These are phyloP conservation scores for Atlantisia rogersi DNA, from an alignment of 2,113 vertebrate genomes.

Conservation along the genomic window DNA sequence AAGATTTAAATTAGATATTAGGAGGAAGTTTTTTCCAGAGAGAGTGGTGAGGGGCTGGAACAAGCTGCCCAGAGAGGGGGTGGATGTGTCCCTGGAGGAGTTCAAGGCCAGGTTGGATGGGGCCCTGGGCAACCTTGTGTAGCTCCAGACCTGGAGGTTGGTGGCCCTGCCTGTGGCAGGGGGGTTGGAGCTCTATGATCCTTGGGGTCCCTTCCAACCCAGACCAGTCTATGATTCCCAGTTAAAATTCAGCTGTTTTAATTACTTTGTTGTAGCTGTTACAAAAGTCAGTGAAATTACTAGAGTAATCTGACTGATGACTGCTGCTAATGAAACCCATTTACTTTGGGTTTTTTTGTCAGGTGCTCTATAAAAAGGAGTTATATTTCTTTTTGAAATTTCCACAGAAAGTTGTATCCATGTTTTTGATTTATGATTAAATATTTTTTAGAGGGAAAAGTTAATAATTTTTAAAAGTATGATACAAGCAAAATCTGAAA, in stretches of 20 bases:
- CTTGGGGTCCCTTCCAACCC: too few species aligned
- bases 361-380: not conserved
- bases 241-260: not conserved
- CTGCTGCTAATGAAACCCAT: not conserved
- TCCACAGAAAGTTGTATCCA: not conserved
- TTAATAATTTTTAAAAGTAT: not conserved
- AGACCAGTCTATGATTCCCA: too few species aligned
- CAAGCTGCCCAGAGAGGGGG: too few species aligned
- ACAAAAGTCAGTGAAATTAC: not conserved
- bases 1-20: too few species aligned
- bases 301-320: not conserved
- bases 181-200: too few species aligned
- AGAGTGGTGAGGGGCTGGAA: too few species aligned
- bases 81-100: too few species aligned
- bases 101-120: too few species aligned
- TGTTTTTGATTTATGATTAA: not conserved
- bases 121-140: too few species aligned
- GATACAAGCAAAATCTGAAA: not conserved
- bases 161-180: too few species aligned
- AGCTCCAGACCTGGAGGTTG: too few species aligned
- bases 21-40: too few species aligned
- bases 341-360: not conserved
- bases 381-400: not conserved
- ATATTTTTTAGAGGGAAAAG: not conserved
- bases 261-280: not conserved